Percentiles rank a stretch among this genome's conserved stretches.
These are phyloP conservation scores for Cheilinus undulatus DNA, from an alignment of 2,113 vertebrate species.

Conservation along the genomic window DNA sequence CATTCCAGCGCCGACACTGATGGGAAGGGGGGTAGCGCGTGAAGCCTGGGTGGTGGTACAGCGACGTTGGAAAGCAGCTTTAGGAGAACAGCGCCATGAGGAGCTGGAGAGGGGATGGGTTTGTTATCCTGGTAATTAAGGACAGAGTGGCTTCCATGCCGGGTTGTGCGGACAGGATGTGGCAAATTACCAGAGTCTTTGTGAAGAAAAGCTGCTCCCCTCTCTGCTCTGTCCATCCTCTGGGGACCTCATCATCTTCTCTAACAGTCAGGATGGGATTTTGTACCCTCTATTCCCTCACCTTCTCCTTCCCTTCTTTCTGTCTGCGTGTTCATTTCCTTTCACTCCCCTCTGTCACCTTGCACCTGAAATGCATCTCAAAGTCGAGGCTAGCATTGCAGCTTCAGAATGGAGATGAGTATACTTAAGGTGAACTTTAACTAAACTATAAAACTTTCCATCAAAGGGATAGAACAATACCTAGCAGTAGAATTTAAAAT, in stretches of 20 bases:
- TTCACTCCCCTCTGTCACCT: slow-evolving; percentile 64
- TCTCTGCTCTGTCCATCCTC: slow-evolving; percentile 88
- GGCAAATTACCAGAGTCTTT: slow-evolving; percentile 91
- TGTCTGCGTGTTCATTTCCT: slow-evolving; percentile 66
- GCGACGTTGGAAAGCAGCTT: slow-evolving; percentile 35
- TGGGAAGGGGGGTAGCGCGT: slow-evolving; percentile 53
- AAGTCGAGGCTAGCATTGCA: slow-evolving; percentile 44
- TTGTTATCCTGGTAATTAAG: slow-evolving; percentile 93
- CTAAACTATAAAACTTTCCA: slow-evolving; percentile 18
- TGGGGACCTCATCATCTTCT: slow-evolving; percentile 92
- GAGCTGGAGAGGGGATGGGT: slow-evolving; percentile 81
- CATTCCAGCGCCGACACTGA: slow-evolving; percentile 68
- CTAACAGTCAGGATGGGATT: slow-evolving; percentile 96
- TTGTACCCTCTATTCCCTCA: slow-evolving; percentile 90
- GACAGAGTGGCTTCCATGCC: slow-evolving; percentile 87
- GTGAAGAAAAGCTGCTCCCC: slow-evolving; percentile 89
- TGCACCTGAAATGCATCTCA: slow-evolving; percentile 57
- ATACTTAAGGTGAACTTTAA: slow-evolving; percentile 9
- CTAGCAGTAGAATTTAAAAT: no score
- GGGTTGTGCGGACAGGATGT: slow-evolving; percentile 85
- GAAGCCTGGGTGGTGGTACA: slow-evolving; percentile 48
- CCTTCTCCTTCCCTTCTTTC: slow-evolving; percentile 74
- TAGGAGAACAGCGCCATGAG: slow-evolving; percentile 54
- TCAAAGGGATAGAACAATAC: no score
- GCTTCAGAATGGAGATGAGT: slow-evolving; percentile 41